Percentiles rank a stretch among this genome's conserved stretches.
Conservation (phyloP, 2,797 vertebrate genomes). For the Staurois parvus region DNA sequence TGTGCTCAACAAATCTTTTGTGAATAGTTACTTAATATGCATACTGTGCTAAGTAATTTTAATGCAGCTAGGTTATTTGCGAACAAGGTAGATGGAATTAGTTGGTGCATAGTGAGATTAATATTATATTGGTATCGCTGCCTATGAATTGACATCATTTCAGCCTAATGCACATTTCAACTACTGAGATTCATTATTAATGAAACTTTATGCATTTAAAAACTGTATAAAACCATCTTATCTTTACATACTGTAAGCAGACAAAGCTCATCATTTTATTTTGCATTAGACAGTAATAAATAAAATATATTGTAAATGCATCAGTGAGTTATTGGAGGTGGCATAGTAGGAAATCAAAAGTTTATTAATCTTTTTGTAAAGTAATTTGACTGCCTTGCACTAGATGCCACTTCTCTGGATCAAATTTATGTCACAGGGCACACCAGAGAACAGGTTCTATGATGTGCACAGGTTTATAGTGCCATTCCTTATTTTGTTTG, state of each 20-base stretch:
- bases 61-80: conserved; percentile 18
- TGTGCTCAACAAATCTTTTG: conserved; percentile 16
- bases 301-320: conserved; percentile 3
- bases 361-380: no score
- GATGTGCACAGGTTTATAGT: neutral
- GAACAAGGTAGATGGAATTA: conserved; percentile 11
- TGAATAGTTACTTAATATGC: conserved; percentile 25
- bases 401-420: neutral
- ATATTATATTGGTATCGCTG: neutral
- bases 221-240: neutral
- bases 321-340: neutral
- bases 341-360: neutral
- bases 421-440: neutral
- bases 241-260: neutral
- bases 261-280: neutral
- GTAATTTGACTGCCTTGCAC: neutral
- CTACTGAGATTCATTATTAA: neutral
- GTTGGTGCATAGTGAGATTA: neutral
- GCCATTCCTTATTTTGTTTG: neutral
- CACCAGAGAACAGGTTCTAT: neutral
- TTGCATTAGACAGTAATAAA: neutral
- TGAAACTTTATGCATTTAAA: neutral
- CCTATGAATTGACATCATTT: conserved; percentile 7
- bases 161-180: neutral
- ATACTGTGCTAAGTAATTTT: neutral